These are phyloP conservation scores for Melanostoma mellinum DNA, from an alignment of 2,888 invertebrate genomes.

Conservation along the genomic window DNA sequence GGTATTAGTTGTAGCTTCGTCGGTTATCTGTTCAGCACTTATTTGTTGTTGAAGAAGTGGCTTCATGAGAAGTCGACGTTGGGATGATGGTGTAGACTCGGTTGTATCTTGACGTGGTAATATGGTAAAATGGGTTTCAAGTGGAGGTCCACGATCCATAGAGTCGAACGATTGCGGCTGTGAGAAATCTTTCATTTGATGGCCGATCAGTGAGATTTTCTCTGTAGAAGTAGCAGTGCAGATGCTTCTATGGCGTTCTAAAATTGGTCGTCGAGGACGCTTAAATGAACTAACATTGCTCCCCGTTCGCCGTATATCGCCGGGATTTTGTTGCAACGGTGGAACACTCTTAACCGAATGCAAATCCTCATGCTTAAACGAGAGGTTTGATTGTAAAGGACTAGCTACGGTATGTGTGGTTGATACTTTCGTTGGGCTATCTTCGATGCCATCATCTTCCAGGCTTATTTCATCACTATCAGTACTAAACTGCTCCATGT, in stretches of 20 bases:
- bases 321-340: slow-evolving; percentile 40
- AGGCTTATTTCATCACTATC: slow-evolving; percentile 87
- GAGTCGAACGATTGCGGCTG: slow-evolving; percentile 73
- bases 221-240: slow-evolving; percentile 77
- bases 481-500: slow-evolving; percentile 92
- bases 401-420: slow-evolving; percentile 58
- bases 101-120: slow-evolving; percentile 61
- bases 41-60: slow-evolving; percentile 79
- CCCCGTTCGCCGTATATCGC: slow-evolving; percentile 27
- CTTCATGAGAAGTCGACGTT: slow-evolving; percentile 75
- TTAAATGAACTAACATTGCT: slow-evolving; percentile 64
- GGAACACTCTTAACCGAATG: slow-evolving; percentile 58
- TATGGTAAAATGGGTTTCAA: slow-evolving; percentile 80
- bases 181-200: slow-evolving; percentile 77
- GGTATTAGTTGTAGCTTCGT: slow-evolving; percentile 76
- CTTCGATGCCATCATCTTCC: slow-evolving; percentile 69
- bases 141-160: slow-evolving; percentile 69
- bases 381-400: slow-evolving; percentile 51
- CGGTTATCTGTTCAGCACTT: slow-evolving; percentile 79
- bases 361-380: slow-evolving; percentile 49
- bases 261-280: slow-evolving; percentile 76
- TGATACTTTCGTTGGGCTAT: slow-evolving; percentile 51
- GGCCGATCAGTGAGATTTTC: slow-evolving; percentile 76
- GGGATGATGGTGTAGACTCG: slow-evolving; percentile 75
- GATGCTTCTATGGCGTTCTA: slow-evolving; percentile 80